Evolutionary conservation across 1,140 invertebrate species (phyloP).

Genomic region (Cotesia typhae): DNA sequence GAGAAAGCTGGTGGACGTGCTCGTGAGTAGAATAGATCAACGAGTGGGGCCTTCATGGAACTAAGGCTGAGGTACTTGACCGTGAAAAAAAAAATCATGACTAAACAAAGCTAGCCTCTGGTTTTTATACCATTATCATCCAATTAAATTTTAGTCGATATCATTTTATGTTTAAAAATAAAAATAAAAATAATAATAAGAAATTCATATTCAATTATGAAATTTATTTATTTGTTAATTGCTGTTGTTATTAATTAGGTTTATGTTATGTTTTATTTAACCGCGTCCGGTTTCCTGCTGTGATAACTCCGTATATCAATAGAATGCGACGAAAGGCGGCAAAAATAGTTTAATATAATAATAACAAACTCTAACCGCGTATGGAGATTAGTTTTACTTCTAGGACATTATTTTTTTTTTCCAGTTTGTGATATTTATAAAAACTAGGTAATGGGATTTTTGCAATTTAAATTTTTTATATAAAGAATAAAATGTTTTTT

Average conservation of each 20-base stretch:
- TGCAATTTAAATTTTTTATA: not conserved
- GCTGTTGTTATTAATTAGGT: no score
- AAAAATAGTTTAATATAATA: conserved; percentile 3
- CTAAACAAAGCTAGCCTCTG: conserved; percentile 5
- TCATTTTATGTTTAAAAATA: not conserved
- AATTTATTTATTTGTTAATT: no score
- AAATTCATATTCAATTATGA: not conserved
- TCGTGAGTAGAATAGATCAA: conserved; percentile 37
- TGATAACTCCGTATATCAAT: conserved; percentile 3
- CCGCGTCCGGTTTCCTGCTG: conserved; percentile 14
- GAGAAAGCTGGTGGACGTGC: conserved; percentile 22
- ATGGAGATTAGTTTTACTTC: conserved; percentile 12
- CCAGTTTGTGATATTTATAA: not conserved
- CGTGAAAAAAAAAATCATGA: conserved; percentile 59
- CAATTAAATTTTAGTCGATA: not conserved
- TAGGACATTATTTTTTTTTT: not conserved
- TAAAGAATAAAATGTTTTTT: not conserved
- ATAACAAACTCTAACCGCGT: not conserved
- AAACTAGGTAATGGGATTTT: not conserved
- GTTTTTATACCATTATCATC: not conserved
- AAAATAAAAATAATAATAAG: no score
- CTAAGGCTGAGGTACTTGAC: conserved; percentile 58
- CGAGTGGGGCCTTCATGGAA: conserved; percentile 40
- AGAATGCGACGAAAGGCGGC: not conserved
- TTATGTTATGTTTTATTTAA: not conserved